Percentiles rank a stretch among this genome's conserved stretches.
Evolutionary conservation across 2,888 invertebrate genomes (phyloP).

Genomic region (Oscheius sp.): DNA sequence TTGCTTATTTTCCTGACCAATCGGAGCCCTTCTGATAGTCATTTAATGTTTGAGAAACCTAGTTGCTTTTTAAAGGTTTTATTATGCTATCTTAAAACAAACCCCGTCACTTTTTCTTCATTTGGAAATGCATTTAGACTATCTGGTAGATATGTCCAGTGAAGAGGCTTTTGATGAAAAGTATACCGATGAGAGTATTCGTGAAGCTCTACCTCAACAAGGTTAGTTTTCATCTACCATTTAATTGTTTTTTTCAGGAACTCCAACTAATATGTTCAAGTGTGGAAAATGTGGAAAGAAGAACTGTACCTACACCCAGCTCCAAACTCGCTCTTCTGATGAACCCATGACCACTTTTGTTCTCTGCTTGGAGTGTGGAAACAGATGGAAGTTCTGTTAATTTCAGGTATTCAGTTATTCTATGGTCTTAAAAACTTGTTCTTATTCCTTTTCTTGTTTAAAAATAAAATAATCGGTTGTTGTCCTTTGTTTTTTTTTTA

Average conservation of each 20-base stretch:
- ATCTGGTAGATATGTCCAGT: too few relatives aligned
- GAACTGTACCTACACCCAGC: constrained; percentile 97
- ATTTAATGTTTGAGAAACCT: too few relatives aligned
- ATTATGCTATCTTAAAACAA: too few relatives aligned
- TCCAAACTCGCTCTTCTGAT: constrained; percentile 78
- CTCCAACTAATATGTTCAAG: constrained; percentile 92
- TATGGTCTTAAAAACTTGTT: neutral
- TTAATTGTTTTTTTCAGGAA: constrained; percentile 74
- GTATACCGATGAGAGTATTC: constrained; percentile 95
- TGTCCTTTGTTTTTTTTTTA: too few relatives aligned
- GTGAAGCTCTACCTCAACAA: constrained; percentile 86
- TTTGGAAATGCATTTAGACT: too few relatives aligned
- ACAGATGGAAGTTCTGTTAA: constrained; percentile 85
- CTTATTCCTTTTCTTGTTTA: neutral
- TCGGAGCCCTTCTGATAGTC: too few relatives aligned
- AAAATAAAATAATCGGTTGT: neutral
- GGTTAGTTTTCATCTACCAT: constrained; percentile 31
- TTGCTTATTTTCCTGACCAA: too few relatives aligned
- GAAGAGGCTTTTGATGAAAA: constrained; percentile 96
- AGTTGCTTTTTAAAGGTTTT: too few relatives aligned
- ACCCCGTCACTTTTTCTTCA: too few relatives aligned
- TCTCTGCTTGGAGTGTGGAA: constrained; percentile 94
- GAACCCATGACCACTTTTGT: constrained; percentile 99
- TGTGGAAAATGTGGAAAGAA: constrained; percentile 79
- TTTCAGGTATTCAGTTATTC: too few relatives aligned